Evolutionary conservation across 2,888 invertebrate genomes (phyloP).

Genomic region (Seira ritae): DNA sequence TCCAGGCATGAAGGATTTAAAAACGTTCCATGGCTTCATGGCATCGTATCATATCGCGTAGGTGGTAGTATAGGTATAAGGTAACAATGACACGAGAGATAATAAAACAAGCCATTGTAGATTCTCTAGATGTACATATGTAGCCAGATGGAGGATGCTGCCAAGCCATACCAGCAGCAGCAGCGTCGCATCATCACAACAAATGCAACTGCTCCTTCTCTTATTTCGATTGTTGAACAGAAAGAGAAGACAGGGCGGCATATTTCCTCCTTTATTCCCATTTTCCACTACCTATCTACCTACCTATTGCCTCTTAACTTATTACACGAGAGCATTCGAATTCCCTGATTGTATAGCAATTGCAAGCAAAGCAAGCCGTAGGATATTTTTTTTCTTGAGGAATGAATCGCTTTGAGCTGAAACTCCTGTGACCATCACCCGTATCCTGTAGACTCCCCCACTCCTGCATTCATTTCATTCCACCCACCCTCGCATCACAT

Average conservation of each 20-base stretch:
- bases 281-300: no score
- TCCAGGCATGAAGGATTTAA: constrained; percentile 17
- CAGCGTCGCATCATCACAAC: not conserved
- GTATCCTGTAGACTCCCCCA: constrained; percentile 44
- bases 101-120: constrained; percentile 1
- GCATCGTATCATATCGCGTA: constrained; percentile 22
- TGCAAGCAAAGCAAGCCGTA: constrained; percentile 37
- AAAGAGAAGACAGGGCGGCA: constrained; percentile 9
- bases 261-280: not conserved
- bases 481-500: not conserved
- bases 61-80: constrained; percentile 48
- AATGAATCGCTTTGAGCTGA: constrained; percentile 31
- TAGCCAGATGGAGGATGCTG: not conserved
- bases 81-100: constrained; percentile 45
- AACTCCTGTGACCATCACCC: constrained; percentile 43
- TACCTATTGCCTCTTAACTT: no score
- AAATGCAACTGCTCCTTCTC: not conserved
- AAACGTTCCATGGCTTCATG: not conserved
- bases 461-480: not conserved
- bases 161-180: no score
- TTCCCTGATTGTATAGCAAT: not conserved
- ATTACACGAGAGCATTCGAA: not conserved
- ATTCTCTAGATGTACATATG: no score
- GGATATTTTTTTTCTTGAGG: constrained; percentile 31
- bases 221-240: not conserved